Evolutionary conservation across 2,113 vertebrate genomes (phyloP).

Genomic region (Perognathus longimembris): DNA sequence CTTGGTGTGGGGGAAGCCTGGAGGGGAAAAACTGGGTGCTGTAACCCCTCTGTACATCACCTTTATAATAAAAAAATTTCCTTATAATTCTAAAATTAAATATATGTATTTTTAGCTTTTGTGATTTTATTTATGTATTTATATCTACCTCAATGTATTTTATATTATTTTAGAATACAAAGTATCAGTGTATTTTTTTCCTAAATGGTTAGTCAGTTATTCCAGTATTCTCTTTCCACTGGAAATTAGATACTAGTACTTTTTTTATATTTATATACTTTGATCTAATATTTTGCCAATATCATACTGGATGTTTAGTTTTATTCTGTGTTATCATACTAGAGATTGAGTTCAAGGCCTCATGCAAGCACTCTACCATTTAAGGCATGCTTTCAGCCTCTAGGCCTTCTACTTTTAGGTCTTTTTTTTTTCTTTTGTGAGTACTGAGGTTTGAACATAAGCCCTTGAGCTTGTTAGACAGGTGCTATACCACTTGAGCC

Average conservation of each 20-base stretch:
- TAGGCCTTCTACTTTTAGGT: too few species aligned
- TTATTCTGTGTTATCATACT: too few species aligned
- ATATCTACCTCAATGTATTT: not conserved
- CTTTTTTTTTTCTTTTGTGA: too few species aligned
- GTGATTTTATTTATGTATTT: conserved; percentile 44
- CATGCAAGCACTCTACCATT: too few species aligned
- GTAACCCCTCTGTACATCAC: too few species aligned
- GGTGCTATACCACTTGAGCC: too few species aligned
- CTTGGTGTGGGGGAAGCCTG: too few species aligned
- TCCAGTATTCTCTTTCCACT: not conserved
- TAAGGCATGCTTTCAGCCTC: too few species aligned
- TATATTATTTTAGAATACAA: not conserved
- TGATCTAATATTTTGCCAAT: conserved; percentile 35
- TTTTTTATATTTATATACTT: conserved; percentile 17
- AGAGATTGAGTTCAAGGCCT: too few species aligned
- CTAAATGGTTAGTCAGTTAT: not conserved
- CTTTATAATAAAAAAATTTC: not conserved
- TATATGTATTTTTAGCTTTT: not conserved
- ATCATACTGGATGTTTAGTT: not conserved
- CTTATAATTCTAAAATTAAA: conserved; percentile 2
- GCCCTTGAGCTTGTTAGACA: too few species aligned
- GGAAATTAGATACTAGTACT: not conserved
- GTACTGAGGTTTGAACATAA: too few species aligned
- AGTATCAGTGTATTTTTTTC: not conserved
- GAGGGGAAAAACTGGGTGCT: too few species aligned